Conservation (phyloP, 2,797 vertebrate species). For the Dermochelys coriacea region DNA sequence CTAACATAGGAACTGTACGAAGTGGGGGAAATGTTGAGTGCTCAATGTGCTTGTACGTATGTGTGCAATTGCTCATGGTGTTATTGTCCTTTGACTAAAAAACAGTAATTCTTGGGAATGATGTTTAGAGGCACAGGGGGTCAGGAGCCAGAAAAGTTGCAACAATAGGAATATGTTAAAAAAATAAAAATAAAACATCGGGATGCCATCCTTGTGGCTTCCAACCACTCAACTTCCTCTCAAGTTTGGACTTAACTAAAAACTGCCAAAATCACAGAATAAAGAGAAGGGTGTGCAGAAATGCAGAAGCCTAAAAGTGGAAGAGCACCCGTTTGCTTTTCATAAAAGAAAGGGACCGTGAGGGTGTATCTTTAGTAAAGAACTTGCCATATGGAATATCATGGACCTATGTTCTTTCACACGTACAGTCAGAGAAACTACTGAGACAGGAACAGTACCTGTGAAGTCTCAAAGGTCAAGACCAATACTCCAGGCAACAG, state of each 20-base stretch:
- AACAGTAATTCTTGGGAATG: background rate
- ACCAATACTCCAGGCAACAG: background rate
- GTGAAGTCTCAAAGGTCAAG: constrained; percentile 7
- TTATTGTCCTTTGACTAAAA: background rate
- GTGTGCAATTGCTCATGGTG: background rate
- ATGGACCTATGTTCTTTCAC: background rate
- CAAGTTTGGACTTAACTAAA: background rate
- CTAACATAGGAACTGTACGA: background rate
- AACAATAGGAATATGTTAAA: background rate
- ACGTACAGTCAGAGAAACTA: background rate
- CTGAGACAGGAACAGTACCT: constrained; percentile 20
- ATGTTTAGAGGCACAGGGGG: background rate
- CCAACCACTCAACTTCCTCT: background rate
- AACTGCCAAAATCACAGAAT: background rate
- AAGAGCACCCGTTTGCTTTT: background rate
- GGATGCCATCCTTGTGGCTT: background rate
- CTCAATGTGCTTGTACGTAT: background rate
- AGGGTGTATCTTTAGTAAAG: background rate
- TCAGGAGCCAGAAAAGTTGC: background rate
- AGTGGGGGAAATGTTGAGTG: background rate
- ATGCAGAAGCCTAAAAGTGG: background rate
- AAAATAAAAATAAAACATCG: background rate
- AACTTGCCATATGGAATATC: background rate
- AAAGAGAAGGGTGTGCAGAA: background rate
- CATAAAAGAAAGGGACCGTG: background rate